These are phyloP conservation scores for Spea bombifrons DNA, from an alignment of 2,113 vertebrate genomes.

Conservation along the genomic window DNA sequence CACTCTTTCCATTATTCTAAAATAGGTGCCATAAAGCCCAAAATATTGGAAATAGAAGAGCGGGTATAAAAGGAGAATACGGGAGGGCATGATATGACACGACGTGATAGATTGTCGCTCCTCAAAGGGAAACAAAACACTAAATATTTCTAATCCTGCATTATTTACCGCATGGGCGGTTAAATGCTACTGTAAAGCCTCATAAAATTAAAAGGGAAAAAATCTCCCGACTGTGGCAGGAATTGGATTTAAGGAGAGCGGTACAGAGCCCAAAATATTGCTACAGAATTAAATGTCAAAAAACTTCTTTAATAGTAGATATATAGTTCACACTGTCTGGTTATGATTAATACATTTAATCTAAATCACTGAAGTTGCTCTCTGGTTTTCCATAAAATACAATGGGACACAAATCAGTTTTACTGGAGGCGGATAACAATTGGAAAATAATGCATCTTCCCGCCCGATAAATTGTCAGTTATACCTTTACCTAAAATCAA, in stretches of 20 bases:
- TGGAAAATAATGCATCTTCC: conserved; percentile 99
- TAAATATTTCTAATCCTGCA: conserved; percentile 96
- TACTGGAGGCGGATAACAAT: conserved; percentile 98
- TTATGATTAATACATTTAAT: conserved; percentile 99
- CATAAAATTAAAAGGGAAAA: conserved; percentile 96
- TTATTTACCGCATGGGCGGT: conserved; percentile 97
- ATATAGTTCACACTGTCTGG: conserved; percentile 97
- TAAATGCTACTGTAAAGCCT: conserved; percentile 95
- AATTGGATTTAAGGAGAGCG: conserved; percentile 93
- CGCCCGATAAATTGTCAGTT: conserved; percentile 98
- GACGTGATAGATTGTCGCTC: conserved; percentile 80
- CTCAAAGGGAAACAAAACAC: conserved; percentile 94
- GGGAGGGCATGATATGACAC: conserved; percentile 64
- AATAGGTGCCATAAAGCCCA: conserved; percentile 61
- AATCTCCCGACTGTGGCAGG: conserved; percentile 85
- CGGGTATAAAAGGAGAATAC: conserved; percentile 19
- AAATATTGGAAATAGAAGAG: conserved; percentile 55
- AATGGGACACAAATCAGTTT: conserved; percentile 99
- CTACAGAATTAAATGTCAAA: conserved; percentile 99
- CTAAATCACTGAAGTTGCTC: conserved; percentile 98
- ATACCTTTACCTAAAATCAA: conserved; percentile 99
- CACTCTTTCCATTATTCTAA: conserved; percentile 61
- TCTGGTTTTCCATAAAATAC: conserved; percentile 98
- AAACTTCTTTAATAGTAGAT: conserved; percentile 97
- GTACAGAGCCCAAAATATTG: conserved; percentile 94